Percentiles rank a stretch among this genome's conserved stretches.
These are phyloP conservation scores for Phaethornis superciliosus DNA, from an alignment of 2,113 vertebrate genomes.

Conservation along the genomic window DNA sequence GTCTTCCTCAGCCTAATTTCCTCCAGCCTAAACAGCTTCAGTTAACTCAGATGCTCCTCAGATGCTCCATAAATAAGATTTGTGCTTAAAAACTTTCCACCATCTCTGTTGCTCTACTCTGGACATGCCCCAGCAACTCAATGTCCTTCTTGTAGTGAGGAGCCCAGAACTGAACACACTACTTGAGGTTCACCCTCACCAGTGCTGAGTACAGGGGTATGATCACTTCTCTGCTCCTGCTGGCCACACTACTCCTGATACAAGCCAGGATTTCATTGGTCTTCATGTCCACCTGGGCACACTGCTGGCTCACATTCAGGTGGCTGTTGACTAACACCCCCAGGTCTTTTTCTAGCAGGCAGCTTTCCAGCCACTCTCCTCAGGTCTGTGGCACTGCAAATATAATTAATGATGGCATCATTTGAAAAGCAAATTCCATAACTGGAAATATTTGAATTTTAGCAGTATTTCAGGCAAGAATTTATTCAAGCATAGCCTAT, in stretches of 20 bases:
- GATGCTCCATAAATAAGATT: too few species aligned
- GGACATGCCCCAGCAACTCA: not conserved
- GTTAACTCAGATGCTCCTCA: too few species aligned
- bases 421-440: not conserved
- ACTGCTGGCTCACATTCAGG: not conserved
- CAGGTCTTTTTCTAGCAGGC: not conserved
- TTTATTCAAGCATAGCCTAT: not conserved
- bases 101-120: not conserved
- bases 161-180: not conserved
- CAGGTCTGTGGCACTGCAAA: rapidly evolving
- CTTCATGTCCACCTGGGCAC: not conserved
- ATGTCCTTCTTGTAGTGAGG: not conserved
- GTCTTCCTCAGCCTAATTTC: not conserved
- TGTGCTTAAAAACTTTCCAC: too few species aligned
- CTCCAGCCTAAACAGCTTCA: not conserved
- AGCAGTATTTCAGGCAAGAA: not conserved
- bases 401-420: not conserved
- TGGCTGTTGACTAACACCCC: rapidly evolving
- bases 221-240: rapidly evolving
- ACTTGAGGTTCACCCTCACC: not conserved
- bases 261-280: not conserved
- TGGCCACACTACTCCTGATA: rapidly evolving
- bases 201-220: rapidly evolving
- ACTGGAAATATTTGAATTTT: not conserved
- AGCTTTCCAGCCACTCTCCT: not conserved